phyloP scores from a whole-genome alignment of 2,888 invertebrate species.

The Alitta virens region DNA sequence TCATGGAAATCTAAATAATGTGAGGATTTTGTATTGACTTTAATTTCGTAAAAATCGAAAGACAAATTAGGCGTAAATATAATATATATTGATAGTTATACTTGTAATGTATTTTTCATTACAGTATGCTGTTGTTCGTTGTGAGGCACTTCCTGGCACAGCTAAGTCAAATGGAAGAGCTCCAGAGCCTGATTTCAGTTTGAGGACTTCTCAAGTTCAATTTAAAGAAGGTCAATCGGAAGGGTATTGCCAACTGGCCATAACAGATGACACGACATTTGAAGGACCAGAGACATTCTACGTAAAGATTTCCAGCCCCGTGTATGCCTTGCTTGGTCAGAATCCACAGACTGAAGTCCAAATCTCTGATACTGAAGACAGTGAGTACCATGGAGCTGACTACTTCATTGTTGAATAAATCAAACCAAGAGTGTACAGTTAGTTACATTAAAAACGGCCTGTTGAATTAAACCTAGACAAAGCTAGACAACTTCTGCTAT shows the following conservation, averaged over 20 bases:
- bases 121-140: neutral
- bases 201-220: slow-evolving; percentile 38
- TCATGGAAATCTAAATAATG: slow-evolving; percentile 48
- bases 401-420: no score
- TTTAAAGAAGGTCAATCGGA: slow-evolving; percentile 51
- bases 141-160: neutral
- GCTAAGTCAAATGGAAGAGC: neutral
- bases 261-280: slow-evolving; percentile 49
- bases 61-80: no score
- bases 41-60: no score
- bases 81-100: no score
- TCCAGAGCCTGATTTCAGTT: no score
- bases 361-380: slow-evolving; percentile 50
- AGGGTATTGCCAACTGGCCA: slow-evolving; percentile 46
- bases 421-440: no score
- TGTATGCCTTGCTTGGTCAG: slow-evolving; percentile 41
- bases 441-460: no score
- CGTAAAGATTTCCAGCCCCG: slow-evolving; percentile 42
- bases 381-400: slow-evolving; percentile 33
- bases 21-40: slow-evolving; percentile 24
- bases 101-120: no score
- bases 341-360: slow-evolving; percentile 35
- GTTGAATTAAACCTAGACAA: no score
- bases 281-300: slow-evolving; percentile 50
- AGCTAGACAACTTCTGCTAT: no score